Evolutionary conservation across 2,113 vertebrate genomes (phyloP), one percentile per base, ranked within the genome.

Genomic region (Trochalopteron elliotii): DNA sequence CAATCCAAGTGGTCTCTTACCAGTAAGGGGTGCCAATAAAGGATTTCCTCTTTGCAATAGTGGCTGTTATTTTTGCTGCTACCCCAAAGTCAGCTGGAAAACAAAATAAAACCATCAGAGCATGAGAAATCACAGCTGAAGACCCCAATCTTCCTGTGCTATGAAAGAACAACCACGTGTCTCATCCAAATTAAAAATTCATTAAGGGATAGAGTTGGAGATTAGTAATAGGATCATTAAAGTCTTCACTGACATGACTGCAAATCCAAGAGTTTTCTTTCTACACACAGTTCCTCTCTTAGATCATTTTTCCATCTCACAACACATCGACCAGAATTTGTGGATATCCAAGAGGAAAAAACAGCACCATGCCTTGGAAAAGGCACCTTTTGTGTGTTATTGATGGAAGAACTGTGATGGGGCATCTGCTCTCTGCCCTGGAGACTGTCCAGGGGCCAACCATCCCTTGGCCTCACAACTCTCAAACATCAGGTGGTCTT

Each of bases 1-100:
- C 60, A 91, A 47, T 57, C 49, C 15, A 22, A 84, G 56, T 7
- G 30, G 70, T 57, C 64, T 59, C 84, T 99, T 97, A 99, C 99
- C 99, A 99, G 93, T 99, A 99, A 96, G 99, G 99, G 24, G 99
- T 99, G 97, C 99, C 99, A 76, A 99, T 99, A 89, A 99, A 99
- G 37, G 99, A 99, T 97, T 99, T 99, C 95, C 99, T 99, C 96
- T 99, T 99, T 53, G 99, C 99, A 89, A 99, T 99, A 63, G 99
- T 99, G 80, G 99, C 99, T 70, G 99, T 99, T 97, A 99, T 99
- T 98, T 99, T 99, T 97, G 99, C 99, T 70, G 99, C 99, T 14
- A 99, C 99, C 88, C 99, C 99, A 57, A 99, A 99, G 95, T 99
- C 99, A 94, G 99, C 99, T 99, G 97, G 33, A 83, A 96, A 95